Percentiles rank a stretch among this genome's conserved stretches.
Evolutionary conservation across 2,888 invertebrate genomes (phyloP).

Genomic region (Catocala fraxini): DNA sequence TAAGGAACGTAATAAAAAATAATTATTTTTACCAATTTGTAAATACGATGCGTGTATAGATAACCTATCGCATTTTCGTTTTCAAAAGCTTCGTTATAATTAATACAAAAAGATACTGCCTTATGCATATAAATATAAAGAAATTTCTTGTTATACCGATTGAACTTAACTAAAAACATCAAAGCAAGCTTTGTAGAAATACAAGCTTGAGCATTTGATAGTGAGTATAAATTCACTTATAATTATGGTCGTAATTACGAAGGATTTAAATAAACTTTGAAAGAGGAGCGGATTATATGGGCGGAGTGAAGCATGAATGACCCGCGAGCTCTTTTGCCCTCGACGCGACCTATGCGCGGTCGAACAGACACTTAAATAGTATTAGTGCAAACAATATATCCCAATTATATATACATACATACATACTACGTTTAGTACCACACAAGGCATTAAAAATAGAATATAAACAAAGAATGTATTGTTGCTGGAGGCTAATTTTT

Average conservation of each 20-base stretch:
- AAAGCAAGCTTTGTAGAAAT: not conserved
- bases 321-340: constrained; percentile 69
- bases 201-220: not conserved
- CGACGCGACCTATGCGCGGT: constrained; percentile 66
- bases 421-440: constrained; percentile 25
- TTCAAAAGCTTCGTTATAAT: constrained; percentile 1
- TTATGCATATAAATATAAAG: not conserved
- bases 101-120: not conserved
- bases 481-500: too few relatives aligned
- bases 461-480: not conserved
- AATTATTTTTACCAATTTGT: constrained; percentile 22
- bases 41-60: not conserved
- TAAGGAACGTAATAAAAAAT: constrained; percentile 36
- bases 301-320: constrained; percentile 75
- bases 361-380: constrained; percentile 62
- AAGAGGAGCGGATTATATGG: constrained; percentile 70
- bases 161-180: not conserved
- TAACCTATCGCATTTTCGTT: too few relatives aligned
- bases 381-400: constrained; percentile 51
- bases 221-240: constrained; percentile 4
- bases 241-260: constrained; percentile 39
- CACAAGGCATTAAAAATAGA: not conserved
- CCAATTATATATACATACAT: constrained; percentile 5
- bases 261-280: constrained; percentile 57
- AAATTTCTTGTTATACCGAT: not conserved